Base-by-base conservation (phyloP, 2,888 invertebrate species). In the Apantesis nais region DNA sequence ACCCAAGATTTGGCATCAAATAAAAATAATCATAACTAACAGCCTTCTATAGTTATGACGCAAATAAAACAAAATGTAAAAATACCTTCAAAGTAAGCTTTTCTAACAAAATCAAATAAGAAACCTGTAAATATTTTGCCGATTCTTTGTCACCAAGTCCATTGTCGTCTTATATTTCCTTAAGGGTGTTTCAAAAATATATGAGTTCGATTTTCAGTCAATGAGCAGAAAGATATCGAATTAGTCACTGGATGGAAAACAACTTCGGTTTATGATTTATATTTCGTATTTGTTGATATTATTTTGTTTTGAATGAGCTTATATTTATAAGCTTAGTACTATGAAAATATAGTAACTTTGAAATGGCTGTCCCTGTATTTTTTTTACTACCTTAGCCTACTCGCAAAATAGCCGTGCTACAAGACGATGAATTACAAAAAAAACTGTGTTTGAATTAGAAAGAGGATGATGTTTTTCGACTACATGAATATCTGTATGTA, bases 181-280 rank as follows among this genome's bases (percentile, higher is more conserved):
- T 58, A 58, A 5, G 34, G 65, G 37, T 70, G 61, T 34, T 62
- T 62, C 19, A 63, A 71, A 58, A 67, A 63, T 62, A 63, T 29
- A 61, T 60, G 48, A 60, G 48, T 58, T 67, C 48, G n/a, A 61
- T 67, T 61, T 41, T 67, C 41, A 61, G n/a, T 61, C 72, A 69
- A 39, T 72, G 66, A 67, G 29, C 67, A 67, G 61, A 61, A 73
- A 67, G 41, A 65, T 64, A 69, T 61, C 29, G 41, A 65, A 67
- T 67, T 64, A 67, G 48, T 64, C 58, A 48, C 16, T 64, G 37
- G 29, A 48, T 31, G 12, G 64, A 65, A 52, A 65, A 65, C 34
- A 48, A 48, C 22, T 22, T 22, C 22, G 12, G 12, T 29, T n/a
- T 62, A 37, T 48, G 64, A 31, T 48, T 44, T 31, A 48, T 29